phyloP scores from a whole-genome alignment of 2,888 invertebrate species.

The Limnephilus rhombicus region DNA sequence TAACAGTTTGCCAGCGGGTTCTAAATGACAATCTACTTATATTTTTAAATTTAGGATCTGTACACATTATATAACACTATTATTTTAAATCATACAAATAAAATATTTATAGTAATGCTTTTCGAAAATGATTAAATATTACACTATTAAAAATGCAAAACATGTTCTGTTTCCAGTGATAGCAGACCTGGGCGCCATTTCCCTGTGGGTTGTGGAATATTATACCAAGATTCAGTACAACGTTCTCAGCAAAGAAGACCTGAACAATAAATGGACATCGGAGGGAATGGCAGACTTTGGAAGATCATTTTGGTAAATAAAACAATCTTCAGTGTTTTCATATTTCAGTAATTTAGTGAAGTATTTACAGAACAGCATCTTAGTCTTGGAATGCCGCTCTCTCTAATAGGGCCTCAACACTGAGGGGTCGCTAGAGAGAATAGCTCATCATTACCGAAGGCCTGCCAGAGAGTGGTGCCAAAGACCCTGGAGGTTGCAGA shows the following conservation, averaged over 20 bases:
- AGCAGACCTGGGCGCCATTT: constrained; percentile 85
- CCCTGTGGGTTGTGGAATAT: constrained; percentile 92
- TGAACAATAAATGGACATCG: constrained; percentile 89
- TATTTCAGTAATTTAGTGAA: not conserved
- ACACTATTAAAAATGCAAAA: not conserved
- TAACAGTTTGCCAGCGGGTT: too few species aligned
- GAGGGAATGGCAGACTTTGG: constrained; percentile 89
- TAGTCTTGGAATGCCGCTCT: not conserved
- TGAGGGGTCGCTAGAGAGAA: too few species aligned
- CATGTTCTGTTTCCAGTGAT: constrained; percentile 79
- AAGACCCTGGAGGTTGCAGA: too few species aligned
- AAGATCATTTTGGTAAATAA: constrained; percentile 90
- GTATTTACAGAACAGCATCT: not conserved
- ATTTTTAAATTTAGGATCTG: too few species aligned
- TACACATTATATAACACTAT: too few species aligned
- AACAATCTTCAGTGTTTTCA: not conserved
- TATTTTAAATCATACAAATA: too few species aligned
- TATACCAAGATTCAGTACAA: constrained; percentile 88
- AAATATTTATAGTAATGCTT: too few species aligned
- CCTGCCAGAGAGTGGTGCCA: too few species aligned
- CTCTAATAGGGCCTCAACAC: too few species aligned
- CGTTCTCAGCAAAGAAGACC: constrained; percentile 88
- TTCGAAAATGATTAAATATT: too few species aligned
- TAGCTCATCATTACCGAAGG: too few species aligned
- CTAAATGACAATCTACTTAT: too few species aligned